These are phyloP conservation scores for Forbesichthys agassizii DNA, from an alignment of 2,113 vertebrate genomes.

Conservation along the genomic window DNA sequence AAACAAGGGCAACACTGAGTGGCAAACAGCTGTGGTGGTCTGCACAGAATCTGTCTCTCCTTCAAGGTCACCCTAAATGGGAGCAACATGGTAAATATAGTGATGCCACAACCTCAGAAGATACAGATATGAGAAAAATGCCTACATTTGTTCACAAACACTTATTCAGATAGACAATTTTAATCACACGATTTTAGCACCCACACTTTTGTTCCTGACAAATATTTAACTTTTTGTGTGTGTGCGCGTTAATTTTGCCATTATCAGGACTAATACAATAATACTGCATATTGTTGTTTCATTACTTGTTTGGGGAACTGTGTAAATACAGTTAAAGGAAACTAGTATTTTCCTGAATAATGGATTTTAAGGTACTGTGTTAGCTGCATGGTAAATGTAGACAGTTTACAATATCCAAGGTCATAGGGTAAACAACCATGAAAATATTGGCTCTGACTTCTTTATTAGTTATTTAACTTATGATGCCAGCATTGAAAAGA, in stretches of 20 bases:
- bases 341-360: no score
- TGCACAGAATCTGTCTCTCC: slow-evolving; percentile 49
- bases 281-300: no score
- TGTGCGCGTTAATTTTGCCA: no score
- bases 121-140: neutral
- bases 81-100: slow-evolving; percentile 41
- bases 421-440: slow-evolving; percentile 14
- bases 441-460: slow-evolving; percentile 12
- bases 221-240: no score
- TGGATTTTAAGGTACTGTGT: no score
- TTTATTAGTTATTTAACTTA: slow-evolving; percentile 15
- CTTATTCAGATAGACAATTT: neutral
- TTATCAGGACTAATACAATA: no score
- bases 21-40: slow-evolving; percentile 53
- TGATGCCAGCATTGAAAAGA: neutral
- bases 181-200: no score
- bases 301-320: no score
- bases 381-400: neutral
- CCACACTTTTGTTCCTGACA: no score
- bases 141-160: neutral
- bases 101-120: slow-evolving; percentile 2
- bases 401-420: neutral
- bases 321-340: no score
- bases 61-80: slow-evolving; percentile 56
- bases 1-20: slow-evolving; percentile 54